A percentile compares a stretch with the other conserved stretches of the same genome.
Conservation (phyloP, 2,888 invertebrate genomes). For the Peribatodes rhomboidaria region DNA sequence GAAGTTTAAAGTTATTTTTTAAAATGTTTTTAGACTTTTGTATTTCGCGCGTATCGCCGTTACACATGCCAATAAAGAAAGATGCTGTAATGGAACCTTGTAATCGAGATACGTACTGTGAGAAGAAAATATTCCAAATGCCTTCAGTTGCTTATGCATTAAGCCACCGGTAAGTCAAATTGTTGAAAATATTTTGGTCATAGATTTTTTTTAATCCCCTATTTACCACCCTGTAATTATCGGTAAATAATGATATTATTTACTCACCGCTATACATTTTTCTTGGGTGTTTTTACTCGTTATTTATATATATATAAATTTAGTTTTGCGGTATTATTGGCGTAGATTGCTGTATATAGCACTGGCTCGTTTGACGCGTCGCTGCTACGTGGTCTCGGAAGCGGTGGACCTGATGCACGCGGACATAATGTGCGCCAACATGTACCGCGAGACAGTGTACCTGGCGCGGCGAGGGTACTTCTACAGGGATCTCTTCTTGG, state of each 20-base stretch:
- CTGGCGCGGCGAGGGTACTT: slow-evolving; percentile 40
- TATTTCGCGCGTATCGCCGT: slow-evolving; percentile 22
- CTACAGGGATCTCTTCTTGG: slow-evolving; percentile 40
- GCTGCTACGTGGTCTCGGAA: slow-evolving; percentile 37
- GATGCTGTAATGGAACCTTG: slow-evolving; percentile 8
- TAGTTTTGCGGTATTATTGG: too few relatives aligned
- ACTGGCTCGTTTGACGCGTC: slow-evolving; percentile 23
- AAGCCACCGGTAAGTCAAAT: slow-evolving; percentile 27
- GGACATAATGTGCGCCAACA: slow-evolving; percentile 38
- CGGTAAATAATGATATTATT: too few relatives aligned
- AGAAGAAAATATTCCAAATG: slow-evolving; percentile 26
- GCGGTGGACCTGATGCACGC: slow-evolving; percentile 30
- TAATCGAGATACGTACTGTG: slow-evolving; percentile 1
- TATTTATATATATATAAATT: too few relatives aligned
- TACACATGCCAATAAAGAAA: slow-evolving; percentile 14
- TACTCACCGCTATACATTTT: too few relatives aligned
- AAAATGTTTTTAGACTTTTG: slow-evolving; percentile 24
- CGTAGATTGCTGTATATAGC: too few relatives aligned
- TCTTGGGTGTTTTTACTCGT: too few relatives aligned
- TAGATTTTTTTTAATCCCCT: not conserved
- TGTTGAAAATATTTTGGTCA: not conserved
- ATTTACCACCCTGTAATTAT: not conserved
- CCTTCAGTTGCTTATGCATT: slow-evolving; percentile 29
- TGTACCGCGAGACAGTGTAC: slow-evolving; percentile 41
- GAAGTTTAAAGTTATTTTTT: not conserved